Conservation (phyloP, 2,888 invertebrate genomes). For the Laspeyria flexula region DNA sequence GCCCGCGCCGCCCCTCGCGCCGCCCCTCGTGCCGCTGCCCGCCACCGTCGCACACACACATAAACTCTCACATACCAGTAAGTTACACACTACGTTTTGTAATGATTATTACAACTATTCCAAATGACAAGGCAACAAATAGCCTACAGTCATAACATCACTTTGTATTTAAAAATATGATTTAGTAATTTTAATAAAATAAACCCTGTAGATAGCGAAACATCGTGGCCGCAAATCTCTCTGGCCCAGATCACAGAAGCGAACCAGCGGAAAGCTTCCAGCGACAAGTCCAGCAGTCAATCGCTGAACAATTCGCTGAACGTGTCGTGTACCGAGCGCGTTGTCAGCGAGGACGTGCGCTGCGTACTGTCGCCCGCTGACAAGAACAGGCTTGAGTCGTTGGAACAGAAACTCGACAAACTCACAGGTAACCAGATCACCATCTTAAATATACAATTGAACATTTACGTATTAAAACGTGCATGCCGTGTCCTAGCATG, state of each 20-base stretch:
- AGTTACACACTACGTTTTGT: too few relatives aligned
- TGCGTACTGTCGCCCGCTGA: constrained; percentile 21
- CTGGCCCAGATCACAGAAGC: constrained; percentile 77
- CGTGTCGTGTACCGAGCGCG: constrained; percentile 28
- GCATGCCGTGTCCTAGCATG: too few relatives aligned
- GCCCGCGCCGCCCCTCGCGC: constrained; percentile 5
- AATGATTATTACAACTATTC: too few relatives aligned
- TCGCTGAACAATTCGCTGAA: constrained; percentile 53
- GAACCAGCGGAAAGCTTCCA: constrained; percentile 74
- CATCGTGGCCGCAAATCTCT: constrained; percentile 79
- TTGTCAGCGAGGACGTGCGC: constrained; percentile 26
- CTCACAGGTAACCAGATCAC: constrained; percentile 64
- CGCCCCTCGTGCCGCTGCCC: constrained; percentile 6
- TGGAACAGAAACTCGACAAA: constrained; percentile 72
- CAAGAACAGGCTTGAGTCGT: constrained; percentile 36
- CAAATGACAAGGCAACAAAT: too few relatives aligned
- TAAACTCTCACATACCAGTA: constrained; percentile 44
- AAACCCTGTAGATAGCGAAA: constrained; percentile 63
- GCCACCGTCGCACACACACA: constrained; percentile 36
- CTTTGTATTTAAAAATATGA: too few relatives aligned
- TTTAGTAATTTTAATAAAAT: too few relatives aligned
- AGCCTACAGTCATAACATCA: too few relatives aligned
- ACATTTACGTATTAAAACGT: too few relatives aligned
- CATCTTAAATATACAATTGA: neutral
- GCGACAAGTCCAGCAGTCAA: constrained; percentile 68